phyloP scores from a whole-genome alignment of 2,888 invertebrate species.

The Meloe dianella region DNA sequence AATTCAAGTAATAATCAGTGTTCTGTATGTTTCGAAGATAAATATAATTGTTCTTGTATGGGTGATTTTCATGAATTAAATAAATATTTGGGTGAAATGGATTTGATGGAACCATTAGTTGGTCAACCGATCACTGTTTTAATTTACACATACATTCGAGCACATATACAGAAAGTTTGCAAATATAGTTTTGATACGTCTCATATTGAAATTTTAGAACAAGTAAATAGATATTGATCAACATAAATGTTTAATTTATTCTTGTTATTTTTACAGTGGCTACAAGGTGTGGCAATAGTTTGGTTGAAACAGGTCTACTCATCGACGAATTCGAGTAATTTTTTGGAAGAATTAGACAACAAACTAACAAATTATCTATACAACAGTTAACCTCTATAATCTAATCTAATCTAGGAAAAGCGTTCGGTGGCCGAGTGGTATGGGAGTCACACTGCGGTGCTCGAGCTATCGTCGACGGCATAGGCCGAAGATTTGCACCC shows the following conservation, averaged over 20 bases:
- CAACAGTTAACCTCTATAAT: no score
- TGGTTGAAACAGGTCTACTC: conserved; percentile 87
- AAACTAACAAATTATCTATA: conserved; percentile 83
- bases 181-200: conserved; percentile 87
- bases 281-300: conserved; percentile 82
- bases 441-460: no score
- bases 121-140: conserved; percentile 84
- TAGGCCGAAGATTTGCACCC: no score
- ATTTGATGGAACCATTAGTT: conserved; percentile 80
- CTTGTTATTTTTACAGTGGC: conserved; percentile 68
- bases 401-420: no score
- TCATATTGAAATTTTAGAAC: conserved; percentile 77
- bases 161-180: conserved; percentile 83
- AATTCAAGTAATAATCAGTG: conserved; percentile 64
- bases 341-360: conserved; percentile 72
- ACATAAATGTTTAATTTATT: background rate
- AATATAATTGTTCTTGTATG: conserved; percentile 64
- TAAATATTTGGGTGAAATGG: conserved; percentile 73
- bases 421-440: no score
- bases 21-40: conserved; percentile 73
- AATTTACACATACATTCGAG: conserved; percentile 82
- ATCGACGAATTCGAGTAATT: conserved; percentile 64
- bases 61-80: conserved; percentile 77
- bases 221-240: conserved; percentile 59
- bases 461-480: no score